phyloP scores from a whole-genome alignment of 2,113 vertebrate genomes.

The Silurus glanis region DNA sequence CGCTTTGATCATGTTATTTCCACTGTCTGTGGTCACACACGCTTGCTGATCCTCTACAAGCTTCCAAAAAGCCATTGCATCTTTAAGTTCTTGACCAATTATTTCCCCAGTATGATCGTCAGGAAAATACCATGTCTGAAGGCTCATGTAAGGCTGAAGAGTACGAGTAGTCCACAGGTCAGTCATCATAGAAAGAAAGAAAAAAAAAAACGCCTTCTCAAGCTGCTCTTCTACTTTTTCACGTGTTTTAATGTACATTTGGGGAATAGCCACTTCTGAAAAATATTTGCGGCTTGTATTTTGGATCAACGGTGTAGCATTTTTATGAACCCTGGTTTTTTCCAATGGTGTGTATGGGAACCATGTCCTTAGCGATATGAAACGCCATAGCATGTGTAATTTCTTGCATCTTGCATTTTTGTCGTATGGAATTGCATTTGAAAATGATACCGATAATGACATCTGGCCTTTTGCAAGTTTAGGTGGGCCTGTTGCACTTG shows the following conservation, averaged over 20 bases:
- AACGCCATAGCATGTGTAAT: neutral
- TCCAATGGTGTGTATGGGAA: neutral
- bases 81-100: conserved; percentile 34
- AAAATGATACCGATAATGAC: neutral
- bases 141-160: conserved; percentile 4
- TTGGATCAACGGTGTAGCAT: neutral
- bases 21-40: conserved; percentile 12
- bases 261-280: neutral
- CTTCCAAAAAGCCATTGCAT: conserved; percentile 4
- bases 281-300: neutral
- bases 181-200: neutral
- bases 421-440: neutral
- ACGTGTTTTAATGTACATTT: neutral
- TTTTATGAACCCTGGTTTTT: neutral
- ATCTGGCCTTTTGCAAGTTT: neutral
- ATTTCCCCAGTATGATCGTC: conserved; percentile 40
- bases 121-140: conserved; percentile 40
- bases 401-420: conserved; percentile 5
- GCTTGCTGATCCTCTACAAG: conserved; percentile 25
- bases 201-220: neutral
- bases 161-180: conserved; percentile 36
- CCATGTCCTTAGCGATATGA: conserved; percentile 10
- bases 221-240: neutral
- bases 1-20: conserved; percentile 9
- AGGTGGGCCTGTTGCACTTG: neutral